phyloP scores from a whole-genome alignment of 2,888 invertebrate genomes.

The Leucophenga montana region DNA sequence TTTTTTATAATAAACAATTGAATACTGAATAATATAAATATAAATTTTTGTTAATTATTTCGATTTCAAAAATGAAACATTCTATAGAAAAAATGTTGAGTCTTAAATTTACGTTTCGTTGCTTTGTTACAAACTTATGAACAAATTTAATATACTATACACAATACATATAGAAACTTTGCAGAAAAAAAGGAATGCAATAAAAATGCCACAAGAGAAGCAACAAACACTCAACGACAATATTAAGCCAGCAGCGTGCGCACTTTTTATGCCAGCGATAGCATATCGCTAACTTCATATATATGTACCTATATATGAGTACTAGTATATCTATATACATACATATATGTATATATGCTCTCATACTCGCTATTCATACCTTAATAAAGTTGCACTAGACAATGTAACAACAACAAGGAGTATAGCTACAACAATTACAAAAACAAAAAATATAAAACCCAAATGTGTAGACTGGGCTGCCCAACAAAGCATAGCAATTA shows the following conservation, averaged over 20 bases:
- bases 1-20: no score
- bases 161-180: not conserved
- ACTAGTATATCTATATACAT: no score
- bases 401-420: slow-evolving; percentile 23
- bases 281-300: slow-evolving; percentile 4
- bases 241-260: slow-evolving; percentile 20
- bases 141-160: not conserved
- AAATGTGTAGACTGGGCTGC: not conserved
- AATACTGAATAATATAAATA: no score
- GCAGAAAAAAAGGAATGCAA: slow-evolving; percentile 1
- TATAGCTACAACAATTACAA: slow-evolving; percentile 1
- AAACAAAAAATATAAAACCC: not conserved
- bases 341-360: not conserved
- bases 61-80: no score
- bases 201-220: not conserved
- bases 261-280: slow-evolving; percentile 21
- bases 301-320: not conserved
- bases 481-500: slow-evolving; percentile 21
- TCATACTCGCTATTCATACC: not conserved
- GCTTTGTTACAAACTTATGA: not conserved
- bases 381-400: slow-evolving; percentile 35
- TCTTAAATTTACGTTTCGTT: no score
- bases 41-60: no score
- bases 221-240: slow-evolving; percentile 14
- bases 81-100: no score